These are phyloP conservation scores for Medauroidea extradentata DNA, from an alignment of 1,140 invertebrate genomes.

Conservation along the genomic window DNA sequence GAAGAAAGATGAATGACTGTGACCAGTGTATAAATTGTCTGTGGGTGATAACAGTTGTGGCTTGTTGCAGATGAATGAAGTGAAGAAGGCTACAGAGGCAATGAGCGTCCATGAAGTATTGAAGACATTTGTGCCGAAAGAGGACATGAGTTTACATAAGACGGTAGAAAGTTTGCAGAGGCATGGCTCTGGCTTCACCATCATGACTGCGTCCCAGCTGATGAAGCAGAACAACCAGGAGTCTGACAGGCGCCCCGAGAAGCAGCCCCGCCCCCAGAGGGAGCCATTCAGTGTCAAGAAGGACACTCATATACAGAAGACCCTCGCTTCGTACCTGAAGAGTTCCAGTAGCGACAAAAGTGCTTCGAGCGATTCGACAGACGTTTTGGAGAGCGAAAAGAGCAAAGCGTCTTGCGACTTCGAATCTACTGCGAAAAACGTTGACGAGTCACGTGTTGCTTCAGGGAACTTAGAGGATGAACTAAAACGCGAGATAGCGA, in stretches of 20 bases:
- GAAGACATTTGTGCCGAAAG: neutral
- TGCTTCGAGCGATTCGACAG: neutral
- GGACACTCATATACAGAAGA: neutral
- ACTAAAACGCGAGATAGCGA: too few species aligned
- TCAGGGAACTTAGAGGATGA: too few species aligned
- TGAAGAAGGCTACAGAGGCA: conserved; percentile 1
- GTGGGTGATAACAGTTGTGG: neutral
- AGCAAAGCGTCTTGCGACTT: too few species aligned
- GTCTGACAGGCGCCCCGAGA: neutral
- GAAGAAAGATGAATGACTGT: too few species aligned
- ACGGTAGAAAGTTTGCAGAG: neutral
- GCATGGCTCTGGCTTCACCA: neutral
- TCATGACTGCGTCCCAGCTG: conserved; percentile 6
- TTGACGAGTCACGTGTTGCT: too few species aligned
- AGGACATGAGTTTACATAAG: neutral
- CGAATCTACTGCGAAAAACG: too few species aligned
- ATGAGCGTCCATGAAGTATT: conserved; percentile 1
- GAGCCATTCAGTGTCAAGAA: conserved; percentile 1
- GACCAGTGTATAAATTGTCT: too few species aligned
- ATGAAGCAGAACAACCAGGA: neutral
- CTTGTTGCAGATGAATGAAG: conserved; percentile 3
- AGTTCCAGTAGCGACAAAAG: neutral
- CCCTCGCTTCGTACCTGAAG: neutral
- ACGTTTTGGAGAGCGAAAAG: neutral
- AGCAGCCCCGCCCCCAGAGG: neutral